These are phyloP conservation scores for Drosophila nigricruria DNA, from an alignment of 2,888 invertebrate species.

Conservation along the genomic window DNA sequence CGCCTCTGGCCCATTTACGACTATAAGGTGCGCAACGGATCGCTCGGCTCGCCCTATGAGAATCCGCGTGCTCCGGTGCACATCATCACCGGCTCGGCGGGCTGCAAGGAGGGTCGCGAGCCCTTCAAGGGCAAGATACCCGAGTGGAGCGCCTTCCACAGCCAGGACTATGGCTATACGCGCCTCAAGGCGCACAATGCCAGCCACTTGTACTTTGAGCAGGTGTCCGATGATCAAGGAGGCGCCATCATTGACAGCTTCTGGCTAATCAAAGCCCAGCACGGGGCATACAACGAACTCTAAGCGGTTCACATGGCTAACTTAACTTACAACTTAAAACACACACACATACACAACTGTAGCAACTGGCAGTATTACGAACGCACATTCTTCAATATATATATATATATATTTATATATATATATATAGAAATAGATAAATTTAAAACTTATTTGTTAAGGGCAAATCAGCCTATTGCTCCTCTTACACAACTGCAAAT, in stretches of 20 bases:
- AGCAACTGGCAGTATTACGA: conserved; percentile 67
- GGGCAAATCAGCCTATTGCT: background rate
- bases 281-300: conserved; percentile 66
- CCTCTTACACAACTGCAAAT: conserved; percentile 18
- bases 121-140: conserved; percentile 87
- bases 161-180: conserved; percentile 96
- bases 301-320: background rate
- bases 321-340: background rate
- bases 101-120: conserved; percentile 94
- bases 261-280: conserved; percentile 88
- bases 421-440: background rate
- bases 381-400: conserved; percentile 51
- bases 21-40: conserved; percentile 89
- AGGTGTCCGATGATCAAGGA: conserved; percentile 91
- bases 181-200: conserved; percentile 91
- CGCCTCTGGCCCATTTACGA: conserved; percentile 97
- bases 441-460: background rate
- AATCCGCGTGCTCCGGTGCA: conserved; percentile 95
- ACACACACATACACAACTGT: conserved; percentile 13
- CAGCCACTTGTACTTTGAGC: conserved; percentile 95
- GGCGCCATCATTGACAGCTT: conserved; percentile 90
- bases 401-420: background rate
- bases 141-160: conserved; percentile 94
- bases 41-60: conserved; percentile 86
- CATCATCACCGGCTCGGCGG: conserved; percentile 95